Conservation (phyloP, 2,797 vertebrate genomes). For the Dallia pectoralis region DNA sequence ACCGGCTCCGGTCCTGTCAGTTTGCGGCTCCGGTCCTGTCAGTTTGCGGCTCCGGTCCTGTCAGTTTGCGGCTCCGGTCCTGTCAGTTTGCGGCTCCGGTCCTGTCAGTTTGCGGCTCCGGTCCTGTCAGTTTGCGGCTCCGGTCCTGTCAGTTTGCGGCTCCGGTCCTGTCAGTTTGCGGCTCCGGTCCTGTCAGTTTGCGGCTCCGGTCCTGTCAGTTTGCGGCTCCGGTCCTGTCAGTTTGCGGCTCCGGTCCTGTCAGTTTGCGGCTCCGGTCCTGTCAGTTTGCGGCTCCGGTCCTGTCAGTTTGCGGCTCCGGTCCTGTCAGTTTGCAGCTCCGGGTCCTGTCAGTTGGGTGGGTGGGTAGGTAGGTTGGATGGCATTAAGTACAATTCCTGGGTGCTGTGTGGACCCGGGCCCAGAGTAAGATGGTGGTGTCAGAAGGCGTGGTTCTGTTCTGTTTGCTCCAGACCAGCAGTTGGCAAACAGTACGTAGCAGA, state of each 20-base stretch:
- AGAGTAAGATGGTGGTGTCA: conserved; percentile 6
- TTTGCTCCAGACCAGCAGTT: too few relatives aligned
- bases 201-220: not conserved
- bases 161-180: too few relatives aligned
- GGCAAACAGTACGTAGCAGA: not conserved
- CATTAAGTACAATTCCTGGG: not conserved
- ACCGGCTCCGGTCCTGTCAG: not conserved
- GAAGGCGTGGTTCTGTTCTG: not conserved
- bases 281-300: not conserved
- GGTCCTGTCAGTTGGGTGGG: too few relatives aligned
- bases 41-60: not conserved
- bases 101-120: not conserved
- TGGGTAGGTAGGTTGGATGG: not conserved
- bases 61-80: not conserved
- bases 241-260: not conserved
- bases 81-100: not conserved
- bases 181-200: not conserved
- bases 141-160: not conserved
- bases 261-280: not conserved
- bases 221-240: not conserved
- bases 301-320: not conserved
- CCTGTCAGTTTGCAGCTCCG: not conserved
- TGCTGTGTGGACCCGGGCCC: not conserved
- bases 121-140: too few relatives aligned
- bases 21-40: not conserved